A percentile compares a stretch with the other conserved stretches of the same genome.
Conservation (phyloP, 2,888 invertebrate species). For the Caenorhabditis japonica region DNA sequence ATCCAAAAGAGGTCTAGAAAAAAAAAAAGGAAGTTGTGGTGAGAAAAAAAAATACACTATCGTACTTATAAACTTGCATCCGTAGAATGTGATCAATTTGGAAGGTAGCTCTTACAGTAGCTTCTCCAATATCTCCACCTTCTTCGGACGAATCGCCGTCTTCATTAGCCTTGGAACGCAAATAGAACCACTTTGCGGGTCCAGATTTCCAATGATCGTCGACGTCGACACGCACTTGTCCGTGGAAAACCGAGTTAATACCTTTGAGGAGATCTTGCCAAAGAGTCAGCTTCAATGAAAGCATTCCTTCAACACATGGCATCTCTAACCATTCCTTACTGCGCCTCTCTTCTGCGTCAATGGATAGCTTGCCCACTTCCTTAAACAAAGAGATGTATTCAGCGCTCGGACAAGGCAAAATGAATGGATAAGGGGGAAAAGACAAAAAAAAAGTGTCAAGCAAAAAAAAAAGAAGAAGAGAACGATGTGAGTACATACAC, state of each 20-base stretch:
- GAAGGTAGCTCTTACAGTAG: constrained; percentile 29
- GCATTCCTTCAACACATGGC: constrained; percentile 58
- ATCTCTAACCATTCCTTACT: constrained; percentile 67
- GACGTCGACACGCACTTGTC: constrained; percentile 65
- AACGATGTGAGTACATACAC: constrained; percentile 12
- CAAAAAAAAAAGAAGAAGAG: constrained; percentile 1
- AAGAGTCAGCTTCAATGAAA: constrained; percentile 62
- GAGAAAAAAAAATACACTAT: neutral
- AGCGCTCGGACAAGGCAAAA: no score
- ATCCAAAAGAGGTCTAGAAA: constrained; percentile 48
- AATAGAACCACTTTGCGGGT: constrained; percentile 68
- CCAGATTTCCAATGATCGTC: constrained; percentile 63
- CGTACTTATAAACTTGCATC: constrained; percentile 48
- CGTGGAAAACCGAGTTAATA: constrained; percentile 66
- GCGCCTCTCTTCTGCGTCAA: constrained; percentile 49
- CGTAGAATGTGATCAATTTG: constrained; percentile 50
- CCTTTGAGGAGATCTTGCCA: constrained; percentile 69
- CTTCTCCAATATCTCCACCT: constrained; percentile 47
- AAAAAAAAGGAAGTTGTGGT: neutral
- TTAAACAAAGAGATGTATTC: constrained; percentile 15
- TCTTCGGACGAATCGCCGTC: constrained; percentile 24
- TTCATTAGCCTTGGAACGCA: constrained; percentile 53
- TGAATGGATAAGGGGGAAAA: neutral
- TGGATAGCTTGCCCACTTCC: constrained; percentile 48
- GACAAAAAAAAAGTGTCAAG: neutral